Percentiles rank a stretch among this genome's conserved stretches.
Conservation (phyloP, 2,797 vertebrate species). For the Sphenopsis melanotis region DNA sequence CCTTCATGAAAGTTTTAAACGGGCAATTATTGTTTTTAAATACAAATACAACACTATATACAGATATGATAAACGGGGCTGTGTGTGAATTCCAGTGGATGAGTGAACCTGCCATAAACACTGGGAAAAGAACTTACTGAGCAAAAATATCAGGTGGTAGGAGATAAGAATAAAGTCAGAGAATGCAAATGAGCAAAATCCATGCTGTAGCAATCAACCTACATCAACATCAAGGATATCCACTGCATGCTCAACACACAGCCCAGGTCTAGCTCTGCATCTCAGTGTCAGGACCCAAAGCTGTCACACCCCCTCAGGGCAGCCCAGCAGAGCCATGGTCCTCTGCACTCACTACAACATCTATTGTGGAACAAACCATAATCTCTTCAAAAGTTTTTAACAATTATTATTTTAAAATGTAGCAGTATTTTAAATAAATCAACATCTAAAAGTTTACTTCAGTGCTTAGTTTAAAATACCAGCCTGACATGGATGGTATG, state of each 20-base stretch:
- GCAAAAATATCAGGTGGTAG: neutral
- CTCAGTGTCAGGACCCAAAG: neutral
- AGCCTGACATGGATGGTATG: neutral
- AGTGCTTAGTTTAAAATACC: neutral
- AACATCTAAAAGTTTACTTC: neutral
- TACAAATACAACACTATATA: neutral
- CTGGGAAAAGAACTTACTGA: neutral
- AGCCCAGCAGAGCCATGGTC: neutral
- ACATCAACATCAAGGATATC: neutral
- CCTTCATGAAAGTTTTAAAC: neutral
- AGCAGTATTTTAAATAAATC: neutral
- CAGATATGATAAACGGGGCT: accelerated
- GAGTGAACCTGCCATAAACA: neutral
- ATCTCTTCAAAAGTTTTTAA: neutral
- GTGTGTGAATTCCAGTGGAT: neutral
- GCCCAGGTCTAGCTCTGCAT: neutral
- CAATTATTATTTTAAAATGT: neutral
- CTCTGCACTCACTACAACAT: neutral
- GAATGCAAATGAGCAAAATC: neutral
- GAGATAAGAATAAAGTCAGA: neutral
- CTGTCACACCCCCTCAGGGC: neutral
- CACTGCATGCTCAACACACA: neutral
- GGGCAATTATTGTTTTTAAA: neutral
- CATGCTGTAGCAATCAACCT: neutral
- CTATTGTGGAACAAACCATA: neutral